Conservation (phyloP, 2,797 vertebrate genomes). For the Dendrocincla tyrannina region DNA sequence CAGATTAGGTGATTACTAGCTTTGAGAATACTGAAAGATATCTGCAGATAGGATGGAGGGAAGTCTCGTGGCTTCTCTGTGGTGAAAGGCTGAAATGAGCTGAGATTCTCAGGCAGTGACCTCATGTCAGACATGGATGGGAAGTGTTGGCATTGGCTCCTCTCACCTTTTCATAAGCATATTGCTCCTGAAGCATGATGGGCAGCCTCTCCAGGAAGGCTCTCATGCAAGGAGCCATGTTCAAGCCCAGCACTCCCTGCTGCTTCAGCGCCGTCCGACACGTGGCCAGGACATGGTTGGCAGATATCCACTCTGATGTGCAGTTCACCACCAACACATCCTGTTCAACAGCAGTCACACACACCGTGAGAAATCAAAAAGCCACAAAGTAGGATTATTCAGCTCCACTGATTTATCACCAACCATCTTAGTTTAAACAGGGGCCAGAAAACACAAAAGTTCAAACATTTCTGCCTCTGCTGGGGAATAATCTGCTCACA, state of each 20-base stretch:
- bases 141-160: fast-evolving
- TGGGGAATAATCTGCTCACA: neutral
- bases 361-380: neutral
- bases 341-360: constrained; percentile 68
- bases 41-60: neutral
- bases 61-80: neutral
- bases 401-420: neutral
- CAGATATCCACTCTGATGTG: constrained; percentile 87
- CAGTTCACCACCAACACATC: constrained; percentile 95
- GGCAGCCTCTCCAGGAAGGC: constrained; percentile 94
- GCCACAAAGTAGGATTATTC: neutral
- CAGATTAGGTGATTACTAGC: neutral
- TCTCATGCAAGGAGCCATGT: constrained; percentile 95
- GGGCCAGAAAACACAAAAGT: neutral
- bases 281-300: constrained; percentile 91
- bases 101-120: neutral
- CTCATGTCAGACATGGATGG: neutral
- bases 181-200: constrained; percentile 97
- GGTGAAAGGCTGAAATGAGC: neutral
- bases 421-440: neutral
- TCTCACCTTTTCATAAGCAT: constrained; percentile 92
- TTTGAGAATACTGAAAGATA: neutral
- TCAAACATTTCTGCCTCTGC: neutral
- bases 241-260: constrained; percentile 91
- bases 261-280: constrained; percentile 92